Conservation (phyloP, 2,888 invertebrate species). For the Polyommatus icarus region DNA sequence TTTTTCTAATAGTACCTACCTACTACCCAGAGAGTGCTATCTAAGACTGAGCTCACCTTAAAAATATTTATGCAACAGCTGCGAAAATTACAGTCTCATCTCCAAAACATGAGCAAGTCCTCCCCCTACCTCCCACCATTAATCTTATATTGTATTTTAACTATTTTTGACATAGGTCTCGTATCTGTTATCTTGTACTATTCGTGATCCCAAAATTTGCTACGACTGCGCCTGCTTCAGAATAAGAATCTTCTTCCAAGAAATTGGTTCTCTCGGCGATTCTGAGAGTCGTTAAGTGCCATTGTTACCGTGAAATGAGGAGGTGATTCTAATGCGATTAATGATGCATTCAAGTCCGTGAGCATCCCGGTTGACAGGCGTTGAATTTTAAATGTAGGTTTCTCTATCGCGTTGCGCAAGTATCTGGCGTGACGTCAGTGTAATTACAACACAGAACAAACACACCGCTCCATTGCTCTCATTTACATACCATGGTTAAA, state of each 20-base stretch:
- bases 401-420: slow-evolving; percentile 45
- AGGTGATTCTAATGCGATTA: slow-evolving; percentile 20
- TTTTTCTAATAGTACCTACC: no score
- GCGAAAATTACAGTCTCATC: no score
- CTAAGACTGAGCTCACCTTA: no score
- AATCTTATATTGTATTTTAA: no score
- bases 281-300: background rate
- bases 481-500: slow-evolving; percentile 54
- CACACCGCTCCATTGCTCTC: slow-evolving; percentile 63
- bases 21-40: no score
- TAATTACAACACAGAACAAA: slow-evolving; percentile 68
- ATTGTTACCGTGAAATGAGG: slow-evolving; percentile 11
- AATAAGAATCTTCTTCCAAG: background rate
- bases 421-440: slow-evolving; percentile 55
- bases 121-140: no score
- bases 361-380: slow-evolving; percentile 31
- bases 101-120: no score
- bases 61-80: no score
- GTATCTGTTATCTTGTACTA: no score
- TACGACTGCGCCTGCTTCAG: background rate
- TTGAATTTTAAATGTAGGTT: slow-evolving; percentile 39
- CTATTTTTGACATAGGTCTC: no score
- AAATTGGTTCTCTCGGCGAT: background rate
- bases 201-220: background rate
- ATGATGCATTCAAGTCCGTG: slow-evolving; percentile 30